phyloP scores from a whole-genome alignment of 2,888 invertebrate genomes.

The Aspidiotus destructor region DNA sequence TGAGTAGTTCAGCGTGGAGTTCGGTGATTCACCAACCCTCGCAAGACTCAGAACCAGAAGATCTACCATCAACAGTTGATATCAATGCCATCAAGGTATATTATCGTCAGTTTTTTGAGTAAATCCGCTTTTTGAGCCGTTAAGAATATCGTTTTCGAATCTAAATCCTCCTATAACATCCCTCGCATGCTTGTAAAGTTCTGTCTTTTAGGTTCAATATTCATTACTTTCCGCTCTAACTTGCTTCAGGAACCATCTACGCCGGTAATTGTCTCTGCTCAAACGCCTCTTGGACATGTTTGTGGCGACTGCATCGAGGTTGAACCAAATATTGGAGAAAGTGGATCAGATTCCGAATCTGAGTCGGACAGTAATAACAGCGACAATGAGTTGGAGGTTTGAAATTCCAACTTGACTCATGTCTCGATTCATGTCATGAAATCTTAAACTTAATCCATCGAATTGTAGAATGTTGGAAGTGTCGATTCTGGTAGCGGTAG shows the following conservation, averaged over 20 bases:
- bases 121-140: too few species aligned
- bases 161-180: not conserved
- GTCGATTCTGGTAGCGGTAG: conserved; percentile 38
- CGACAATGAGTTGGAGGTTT: conserved; percentile 43
- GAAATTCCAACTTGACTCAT: too few species aligned
- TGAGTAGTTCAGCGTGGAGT: conserved; percentile 41
- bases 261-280: conserved; percentile 36
- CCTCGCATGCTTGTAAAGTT: not conserved
- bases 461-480: conserved; percentile 13
- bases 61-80: conserved; percentile 56
- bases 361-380: conserved; percentile 45
- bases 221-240: not conserved
- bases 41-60: conserved; percentile 52
- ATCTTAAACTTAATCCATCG: too few species aligned
- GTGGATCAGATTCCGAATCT: conserved; percentile 43
- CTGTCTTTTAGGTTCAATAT: not conserved
- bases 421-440: too few species aligned
- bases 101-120: too few species aligned
- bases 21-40: conserved; percentile 41
- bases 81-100: conserved; percentile 55
- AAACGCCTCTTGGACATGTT: conserved; percentile 36
- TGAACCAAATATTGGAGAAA: conserved; percentile 44
- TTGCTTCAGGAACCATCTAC: conserved; percentile 37
- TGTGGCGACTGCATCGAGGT: conserved; percentile 31
- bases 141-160: too few species aligned